These are phyloP conservation scores for Poecilia wingei DNA, from an alignment of 2,797 vertebrate genomes.

Conservation along the genomic window DNA sequence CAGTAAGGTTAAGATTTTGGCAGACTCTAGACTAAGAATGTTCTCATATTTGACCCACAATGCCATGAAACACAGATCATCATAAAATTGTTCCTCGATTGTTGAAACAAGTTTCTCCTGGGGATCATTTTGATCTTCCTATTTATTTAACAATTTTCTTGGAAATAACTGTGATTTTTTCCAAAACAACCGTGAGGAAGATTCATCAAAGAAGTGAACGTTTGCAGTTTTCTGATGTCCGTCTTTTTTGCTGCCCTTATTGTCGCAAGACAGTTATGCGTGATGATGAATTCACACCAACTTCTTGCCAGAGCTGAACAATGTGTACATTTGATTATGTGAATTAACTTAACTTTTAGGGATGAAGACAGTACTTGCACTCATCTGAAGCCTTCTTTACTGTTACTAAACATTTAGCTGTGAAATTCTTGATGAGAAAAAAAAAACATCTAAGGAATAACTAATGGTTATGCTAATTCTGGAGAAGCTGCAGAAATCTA, in stretches of 20 bases:
- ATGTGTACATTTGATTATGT: background rate
- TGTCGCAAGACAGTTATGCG: background rate
- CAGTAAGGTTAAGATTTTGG: background rate
- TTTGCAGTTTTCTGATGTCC: background rate
- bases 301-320: background rate
- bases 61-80: background rate
- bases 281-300: background rate
- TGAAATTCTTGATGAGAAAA: background rate
- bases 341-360: background rate
- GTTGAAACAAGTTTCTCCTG: background rate
- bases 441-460: background rate
- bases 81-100: background rate
- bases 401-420: background rate
- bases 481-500: background rate
- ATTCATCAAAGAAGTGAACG: background rate
- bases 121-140: background rate
- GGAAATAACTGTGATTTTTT: background rate
- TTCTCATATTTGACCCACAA: background rate
- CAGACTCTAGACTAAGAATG: background rate
- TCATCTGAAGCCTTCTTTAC: background rate
- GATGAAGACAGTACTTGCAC: background rate
- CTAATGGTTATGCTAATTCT: background rate
- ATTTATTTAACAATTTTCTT: background rate
- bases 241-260: background rate
- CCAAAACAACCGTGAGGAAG: background rate